Evolutionary conservation across 2,113 vertebrate genomes (phyloP).

Genomic region (Oryzias melastigma): DNA sequence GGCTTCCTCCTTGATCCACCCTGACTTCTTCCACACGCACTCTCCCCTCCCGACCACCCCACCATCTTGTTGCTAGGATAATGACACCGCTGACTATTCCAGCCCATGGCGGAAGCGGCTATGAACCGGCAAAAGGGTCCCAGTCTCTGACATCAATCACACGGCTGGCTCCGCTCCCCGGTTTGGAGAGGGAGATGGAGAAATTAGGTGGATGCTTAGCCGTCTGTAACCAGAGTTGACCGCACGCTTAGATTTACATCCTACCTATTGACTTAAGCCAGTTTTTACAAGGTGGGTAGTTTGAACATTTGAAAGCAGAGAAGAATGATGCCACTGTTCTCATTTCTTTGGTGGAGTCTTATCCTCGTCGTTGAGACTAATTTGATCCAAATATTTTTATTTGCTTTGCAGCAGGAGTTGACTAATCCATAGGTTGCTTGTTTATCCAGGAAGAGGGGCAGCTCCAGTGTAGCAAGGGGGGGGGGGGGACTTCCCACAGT

Average conservation of each 20-base stretch:
- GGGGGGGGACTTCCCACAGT: constrained; percentile 79
- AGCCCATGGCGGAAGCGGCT: constrained; percentile 63
- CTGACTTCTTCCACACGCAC: constrained; percentile 26
- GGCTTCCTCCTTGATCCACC: constrained; percentile 28
- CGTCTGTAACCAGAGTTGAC: constrained; percentile 40
- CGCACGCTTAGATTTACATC: constrained; percentile 19
- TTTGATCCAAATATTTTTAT: constrained; percentile 72
- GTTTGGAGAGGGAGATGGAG: constrained; percentile 31
- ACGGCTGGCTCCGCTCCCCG: constrained; percentile 56
- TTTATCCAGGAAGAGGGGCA: constrained; percentile 73
- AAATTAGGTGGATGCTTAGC: constrained; percentile 48
- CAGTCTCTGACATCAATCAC: constrained; percentile 72
- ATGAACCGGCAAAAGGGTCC: constrained; percentile 54
- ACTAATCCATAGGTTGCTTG: constrained; percentile 79
- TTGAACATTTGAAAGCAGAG: neutral
- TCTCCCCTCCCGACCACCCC: constrained; percentile 4
- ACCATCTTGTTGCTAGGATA: constrained; percentile 57
- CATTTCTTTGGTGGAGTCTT: constrained; percentile 24
- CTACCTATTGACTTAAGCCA: constrained; percentile 12
- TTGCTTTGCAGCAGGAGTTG: constrained; percentile 78
- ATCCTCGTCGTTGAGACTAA: constrained; percentile 57
- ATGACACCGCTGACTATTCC: constrained; percentile 64
- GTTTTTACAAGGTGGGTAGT: constrained; percentile 6
- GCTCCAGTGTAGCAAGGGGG: constrained; percentile 71
- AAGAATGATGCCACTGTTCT: neutral